These are phyloP conservation scores for Drosophila takahashii DNA, from an alignment of 1,140 invertebrate species.

Conservation along the genomic window DNA sequence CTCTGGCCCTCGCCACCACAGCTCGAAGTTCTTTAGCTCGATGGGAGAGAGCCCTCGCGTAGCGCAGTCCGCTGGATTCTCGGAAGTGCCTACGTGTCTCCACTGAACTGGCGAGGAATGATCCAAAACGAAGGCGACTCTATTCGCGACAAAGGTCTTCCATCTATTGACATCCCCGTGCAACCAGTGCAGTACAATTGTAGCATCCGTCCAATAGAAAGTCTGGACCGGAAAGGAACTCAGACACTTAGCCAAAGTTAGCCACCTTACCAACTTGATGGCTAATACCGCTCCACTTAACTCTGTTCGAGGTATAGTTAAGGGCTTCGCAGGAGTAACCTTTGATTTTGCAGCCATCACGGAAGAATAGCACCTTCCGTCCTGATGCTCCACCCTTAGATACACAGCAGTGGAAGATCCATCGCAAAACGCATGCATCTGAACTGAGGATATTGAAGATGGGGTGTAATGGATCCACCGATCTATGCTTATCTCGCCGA, in stretches of 20 bases:
- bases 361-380: background rate
- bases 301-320: background rate
- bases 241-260: background rate
- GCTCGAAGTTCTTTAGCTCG: background rate
- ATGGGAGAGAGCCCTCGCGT: background rate
- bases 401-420: background rate
- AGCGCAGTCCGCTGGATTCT: background rate
- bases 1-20: background rate
- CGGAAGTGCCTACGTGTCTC: too few species aligned
- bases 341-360: background rate
- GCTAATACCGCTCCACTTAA: background rate
- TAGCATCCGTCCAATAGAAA: too few species aligned
- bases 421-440: background rate
- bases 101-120: background rate
- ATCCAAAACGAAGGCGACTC: background rate
- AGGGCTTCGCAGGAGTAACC: background rate
- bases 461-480: too few species aligned
- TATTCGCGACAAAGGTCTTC: background rate
- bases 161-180: background rate
- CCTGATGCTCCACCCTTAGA: background rate
- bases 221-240: background rate
- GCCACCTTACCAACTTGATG: background rate
- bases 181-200: background rate
- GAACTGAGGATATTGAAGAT: too few species aligned
- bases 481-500: too few species aligned